These are phyloP conservation scores for Psephotus haematonotus DNA, from an alignment of 2,113 vertebrate species.

Conservation along the genomic window DNA sequence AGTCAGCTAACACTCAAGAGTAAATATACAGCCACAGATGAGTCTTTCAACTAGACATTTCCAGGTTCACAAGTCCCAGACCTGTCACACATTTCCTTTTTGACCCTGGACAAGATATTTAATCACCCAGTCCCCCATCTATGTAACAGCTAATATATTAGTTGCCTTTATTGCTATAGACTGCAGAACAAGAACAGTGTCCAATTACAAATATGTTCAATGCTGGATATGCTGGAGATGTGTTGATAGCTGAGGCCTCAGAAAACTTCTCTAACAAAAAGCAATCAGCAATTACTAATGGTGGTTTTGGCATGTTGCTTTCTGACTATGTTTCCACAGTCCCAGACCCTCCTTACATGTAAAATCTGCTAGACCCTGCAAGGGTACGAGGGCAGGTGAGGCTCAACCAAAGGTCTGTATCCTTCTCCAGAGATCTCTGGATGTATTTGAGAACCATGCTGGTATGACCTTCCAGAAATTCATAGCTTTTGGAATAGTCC, in stretches of 20 bases:
- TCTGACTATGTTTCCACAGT: background rate
- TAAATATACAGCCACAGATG: constrained; percentile 16
- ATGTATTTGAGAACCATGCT: background rate
- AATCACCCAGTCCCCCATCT: constrained; percentile 11
- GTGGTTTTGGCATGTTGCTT: background rate
- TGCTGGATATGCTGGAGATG: background rate
- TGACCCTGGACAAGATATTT: constrained; percentile 46
- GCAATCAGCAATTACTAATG: background rate
- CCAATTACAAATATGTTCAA: constrained; percentile 7
- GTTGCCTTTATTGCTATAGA: background rate
- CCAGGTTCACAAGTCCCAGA: constrained; percentile 55
- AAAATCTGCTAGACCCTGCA: background rate
- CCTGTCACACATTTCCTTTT: constrained; percentile 41
- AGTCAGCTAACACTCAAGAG: constrained; percentile 28
- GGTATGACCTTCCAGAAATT: background rate
- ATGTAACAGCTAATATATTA: constrained; percentile 46
- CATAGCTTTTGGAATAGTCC: background rate
- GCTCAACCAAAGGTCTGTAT: background rate
- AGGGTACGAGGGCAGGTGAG: background rate
- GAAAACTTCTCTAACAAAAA: background rate
- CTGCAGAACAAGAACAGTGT: constrained; percentile 18
- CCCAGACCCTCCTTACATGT: background rate
- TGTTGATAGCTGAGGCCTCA: constrained; percentile 5
- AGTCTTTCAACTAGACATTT: background rate
- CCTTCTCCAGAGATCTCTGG: background rate